Conservation (phyloP, 2,113 vertebrate genomes). For the Pyxicephalus adspersus region DNA sequence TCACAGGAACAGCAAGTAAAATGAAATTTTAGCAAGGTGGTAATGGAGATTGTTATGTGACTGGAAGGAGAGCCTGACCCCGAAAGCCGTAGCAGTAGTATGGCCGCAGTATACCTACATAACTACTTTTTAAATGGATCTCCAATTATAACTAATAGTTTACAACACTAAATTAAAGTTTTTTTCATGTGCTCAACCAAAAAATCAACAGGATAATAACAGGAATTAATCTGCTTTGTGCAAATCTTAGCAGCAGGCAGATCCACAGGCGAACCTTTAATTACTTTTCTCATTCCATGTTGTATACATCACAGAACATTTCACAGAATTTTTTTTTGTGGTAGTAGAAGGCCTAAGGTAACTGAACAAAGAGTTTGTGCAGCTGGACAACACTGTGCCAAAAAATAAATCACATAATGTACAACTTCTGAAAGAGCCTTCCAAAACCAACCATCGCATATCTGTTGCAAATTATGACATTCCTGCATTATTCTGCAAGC, state of each 20-base stretch:
- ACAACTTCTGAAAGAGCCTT: slow-evolving; percentile 1
- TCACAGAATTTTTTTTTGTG: slow-evolving; percentile 23
- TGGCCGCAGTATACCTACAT: too few species aligned
- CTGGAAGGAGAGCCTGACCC: too few species aligned
- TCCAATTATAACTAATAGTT: too few species aligned
- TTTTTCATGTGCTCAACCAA: background rate
- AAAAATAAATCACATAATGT: slow-evolving; percentile 44
- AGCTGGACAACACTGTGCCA: slow-evolving; percentile 48
- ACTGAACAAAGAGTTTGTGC: slow-evolving; percentile 45
- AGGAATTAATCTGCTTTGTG: slow-evolving; percentile 10
- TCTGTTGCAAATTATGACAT: slow-evolving; percentile 12
- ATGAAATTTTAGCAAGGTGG: too few species aligned
- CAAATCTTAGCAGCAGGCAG: slow-evolving; percentile 7
- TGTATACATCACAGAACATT: slow-evolving; percentile 32
- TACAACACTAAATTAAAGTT: too few species aligned
- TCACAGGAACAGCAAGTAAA: too few species aligned
- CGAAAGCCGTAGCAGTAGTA: too few species aligned
- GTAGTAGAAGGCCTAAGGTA: slow-evolving; percentile 29
- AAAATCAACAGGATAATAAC: background rate
- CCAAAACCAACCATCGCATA: slow-evolving; percentile 33
- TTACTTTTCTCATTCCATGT: slow-evolving; percentile 42
- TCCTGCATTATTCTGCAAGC: background rate
- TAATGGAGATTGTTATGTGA: too few species aligned
- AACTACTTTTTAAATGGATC: too few species aligned
- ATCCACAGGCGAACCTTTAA: slow-evolving; percentile 46